Conservation (phyloP, 1,140 invertebrate genomes). For the Doryteuthis pealeii region DNA sequence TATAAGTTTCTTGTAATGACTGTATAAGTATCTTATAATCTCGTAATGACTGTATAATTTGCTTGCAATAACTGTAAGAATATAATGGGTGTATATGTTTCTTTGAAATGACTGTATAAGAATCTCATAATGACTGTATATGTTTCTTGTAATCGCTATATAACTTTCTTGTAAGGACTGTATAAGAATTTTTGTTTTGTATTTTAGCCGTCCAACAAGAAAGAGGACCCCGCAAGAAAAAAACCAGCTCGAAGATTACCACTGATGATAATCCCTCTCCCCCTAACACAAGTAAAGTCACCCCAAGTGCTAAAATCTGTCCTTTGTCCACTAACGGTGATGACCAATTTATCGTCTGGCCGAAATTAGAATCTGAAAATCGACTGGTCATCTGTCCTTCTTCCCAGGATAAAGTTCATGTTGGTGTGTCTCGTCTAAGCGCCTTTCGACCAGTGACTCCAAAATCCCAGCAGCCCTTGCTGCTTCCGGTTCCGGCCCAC, state of each 20-base stretch:
- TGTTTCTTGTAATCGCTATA: too few species aligned
- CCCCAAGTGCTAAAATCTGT: neutral
- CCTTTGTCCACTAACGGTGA: too few species aligned
- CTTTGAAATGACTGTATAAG: too few species aligned
- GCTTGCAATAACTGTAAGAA: too few species aligned
- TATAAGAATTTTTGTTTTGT: constrained; percentile 7
- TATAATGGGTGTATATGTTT: too few species aligned
- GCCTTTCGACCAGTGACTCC: constrained; percentile 11
- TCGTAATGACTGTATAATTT: too few species aligned
- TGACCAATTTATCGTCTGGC: neutral
- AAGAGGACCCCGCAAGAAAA: constrained; percentile 70
- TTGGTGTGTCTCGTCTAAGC: neutral
- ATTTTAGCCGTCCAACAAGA: constrained; percentile 75
- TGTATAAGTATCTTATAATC: too few species aligned
- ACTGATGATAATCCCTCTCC: neutral
- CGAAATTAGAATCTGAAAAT: neutral
- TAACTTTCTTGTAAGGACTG: too few species aligned
- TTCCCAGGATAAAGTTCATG: neutral
- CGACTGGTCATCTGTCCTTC: neutral
- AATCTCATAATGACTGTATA: too few species aligned
- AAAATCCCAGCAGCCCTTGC: neutral
- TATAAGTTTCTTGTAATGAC: too few species aligned
- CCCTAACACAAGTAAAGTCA: neutral
- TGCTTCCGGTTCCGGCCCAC: neutral
- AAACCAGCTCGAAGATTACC: constrained; percentile 19